These are phyloP conservation scores for Macrophya alboannulata DNA, from an alignment of 2,888 invertebrate genomes.

Conservation along the genomic window DNA sequence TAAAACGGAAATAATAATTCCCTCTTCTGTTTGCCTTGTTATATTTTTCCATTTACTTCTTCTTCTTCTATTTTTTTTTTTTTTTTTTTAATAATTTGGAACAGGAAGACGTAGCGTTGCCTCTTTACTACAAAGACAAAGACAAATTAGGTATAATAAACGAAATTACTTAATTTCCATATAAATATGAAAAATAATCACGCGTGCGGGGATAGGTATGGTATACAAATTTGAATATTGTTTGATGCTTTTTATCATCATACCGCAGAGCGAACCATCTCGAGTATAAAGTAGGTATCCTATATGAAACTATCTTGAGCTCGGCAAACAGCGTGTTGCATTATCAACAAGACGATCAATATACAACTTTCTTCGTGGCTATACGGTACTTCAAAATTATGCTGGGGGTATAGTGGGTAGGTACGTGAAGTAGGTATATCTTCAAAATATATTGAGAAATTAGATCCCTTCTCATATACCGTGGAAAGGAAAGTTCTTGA, in stretches of 20 bases:
- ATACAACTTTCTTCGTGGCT: background rate
- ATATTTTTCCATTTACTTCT: slow-evolving; percentile 61
- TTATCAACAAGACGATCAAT: slow-evolving; percentile 40
- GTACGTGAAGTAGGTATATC: slow-evolving; percentile 14
- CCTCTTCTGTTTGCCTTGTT: background rate
- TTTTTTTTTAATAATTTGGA: background rate
- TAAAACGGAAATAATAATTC: background rate
- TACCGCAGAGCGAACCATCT: background rate
- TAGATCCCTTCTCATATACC: background rate
- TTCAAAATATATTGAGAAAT: slow-evolving; percentile 1
- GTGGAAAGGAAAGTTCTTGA: background rate
- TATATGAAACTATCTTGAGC: slow-evolving; percentile 7
- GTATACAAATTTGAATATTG: background rate
- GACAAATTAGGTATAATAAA: slow-evolving; percentile 7
- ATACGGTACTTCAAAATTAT: slow-evolving; percentile 9
- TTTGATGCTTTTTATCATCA: slow-evolving; percentile 12
- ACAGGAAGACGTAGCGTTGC: background rate
- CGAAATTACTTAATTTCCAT: slow-evolving; percentile 35
- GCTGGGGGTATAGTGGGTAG: background rate
- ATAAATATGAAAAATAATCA: slow-evolving; percentile 44
- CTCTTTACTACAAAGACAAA: slow-evolving; percentile 18
- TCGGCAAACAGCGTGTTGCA: background rate
- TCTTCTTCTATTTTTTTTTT: slow-evolving; percentile 60
- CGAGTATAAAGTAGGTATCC: background rate
- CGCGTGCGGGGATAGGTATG: background rate